Evolutionary conservation across 2,113 vertebrate genomes (phyloP).

Genomic region (Gnathonemus longibarbis): DNA sequence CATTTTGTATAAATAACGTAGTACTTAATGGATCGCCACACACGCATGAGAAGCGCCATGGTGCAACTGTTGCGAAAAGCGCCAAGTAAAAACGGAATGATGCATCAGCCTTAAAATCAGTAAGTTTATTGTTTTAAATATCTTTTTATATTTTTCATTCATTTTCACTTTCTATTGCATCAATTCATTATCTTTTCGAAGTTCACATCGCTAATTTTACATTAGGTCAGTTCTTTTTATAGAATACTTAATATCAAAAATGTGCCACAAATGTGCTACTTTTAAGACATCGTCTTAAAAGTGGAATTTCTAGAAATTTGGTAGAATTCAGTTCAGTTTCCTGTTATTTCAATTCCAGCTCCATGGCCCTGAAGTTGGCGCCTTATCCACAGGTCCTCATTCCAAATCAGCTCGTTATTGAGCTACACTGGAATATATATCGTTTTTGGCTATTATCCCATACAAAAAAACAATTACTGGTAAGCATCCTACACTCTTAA

Average conservation of each 20-base stretch:
- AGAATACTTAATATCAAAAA: not conserved
- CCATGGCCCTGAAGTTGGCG: not conserved
- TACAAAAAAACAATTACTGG: not conserved
- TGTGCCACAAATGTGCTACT: not conserved
- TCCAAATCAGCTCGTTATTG: not conserved
- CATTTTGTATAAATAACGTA: not conserved
- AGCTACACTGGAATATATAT: not conserved
- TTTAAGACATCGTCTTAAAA: not conserved
- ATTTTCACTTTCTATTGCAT: not conserved
- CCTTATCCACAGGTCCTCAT: not conserved
- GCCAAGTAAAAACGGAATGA: not conserved
- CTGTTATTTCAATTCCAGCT: not conserved
- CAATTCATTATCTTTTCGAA: not conserved
- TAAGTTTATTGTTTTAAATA: not conserved
- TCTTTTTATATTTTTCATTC: not conserved
- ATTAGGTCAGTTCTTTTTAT: not conserved
- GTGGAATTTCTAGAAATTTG: not conserved
- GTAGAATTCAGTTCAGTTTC: not conserved
- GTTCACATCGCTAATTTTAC: not conserved
- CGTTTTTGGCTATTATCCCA: not conserved
- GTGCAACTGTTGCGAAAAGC: not conserved
- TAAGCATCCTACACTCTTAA: not conserved
- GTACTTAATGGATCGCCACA: not conserved
- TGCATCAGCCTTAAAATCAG: not conserved
- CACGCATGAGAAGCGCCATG: not conserved